phyloP scores from a whole-genome alignment of 2,797 vertebrate genomes.

The Eulemur albifrons region DNA sequence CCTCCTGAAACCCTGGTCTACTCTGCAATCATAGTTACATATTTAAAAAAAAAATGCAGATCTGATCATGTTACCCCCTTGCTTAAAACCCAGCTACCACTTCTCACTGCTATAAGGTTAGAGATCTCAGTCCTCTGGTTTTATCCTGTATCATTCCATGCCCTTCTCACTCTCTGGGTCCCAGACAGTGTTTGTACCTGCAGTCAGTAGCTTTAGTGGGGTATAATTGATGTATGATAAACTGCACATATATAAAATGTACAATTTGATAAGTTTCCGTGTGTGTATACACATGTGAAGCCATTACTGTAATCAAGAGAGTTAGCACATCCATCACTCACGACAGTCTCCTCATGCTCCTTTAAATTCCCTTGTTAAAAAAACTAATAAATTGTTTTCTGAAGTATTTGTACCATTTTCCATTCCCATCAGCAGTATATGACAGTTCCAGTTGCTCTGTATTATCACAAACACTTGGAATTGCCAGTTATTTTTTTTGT shows the following conservation, averaged over 20 bases:
- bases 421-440: neutral
- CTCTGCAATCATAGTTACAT: neutral
- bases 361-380: neutral
- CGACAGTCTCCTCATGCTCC: neutral
- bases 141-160: neutral
- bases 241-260: neutral
- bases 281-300: neutral
- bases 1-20: neutral
- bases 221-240: neutral
- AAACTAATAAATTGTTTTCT: neutral
- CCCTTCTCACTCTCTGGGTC: neutral
- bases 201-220: neutral
- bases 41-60: neutral
- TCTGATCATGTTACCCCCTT: neutral
- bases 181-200: neutral
- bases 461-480: neutral
- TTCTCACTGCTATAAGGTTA: neutral
- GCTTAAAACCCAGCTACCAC: neutral
- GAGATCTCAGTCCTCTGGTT: neutral
- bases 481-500: neutral
- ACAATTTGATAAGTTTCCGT: neutral
- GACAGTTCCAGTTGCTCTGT: neutral
- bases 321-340: neutral
- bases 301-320: neutral
- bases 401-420: neutral